phyloP scores from a whole-genome alignment of 2,113 vertebrate genomes.

The Gallinago media region DNA sequence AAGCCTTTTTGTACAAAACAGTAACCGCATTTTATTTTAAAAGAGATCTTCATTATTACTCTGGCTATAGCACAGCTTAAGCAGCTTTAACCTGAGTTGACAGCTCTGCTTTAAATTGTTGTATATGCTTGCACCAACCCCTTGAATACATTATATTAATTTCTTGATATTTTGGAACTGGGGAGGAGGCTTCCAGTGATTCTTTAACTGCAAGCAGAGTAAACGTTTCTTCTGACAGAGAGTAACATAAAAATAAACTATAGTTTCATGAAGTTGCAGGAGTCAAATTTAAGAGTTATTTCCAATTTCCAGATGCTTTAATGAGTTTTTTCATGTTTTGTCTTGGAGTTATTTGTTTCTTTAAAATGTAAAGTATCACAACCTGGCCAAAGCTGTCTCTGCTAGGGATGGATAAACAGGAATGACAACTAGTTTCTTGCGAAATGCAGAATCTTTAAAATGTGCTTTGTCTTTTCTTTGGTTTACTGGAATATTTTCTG shows the following conservation, averaged over 20 bases:
- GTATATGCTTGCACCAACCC: background rate
- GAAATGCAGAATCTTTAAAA: background rate
- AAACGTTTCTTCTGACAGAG: background rate
- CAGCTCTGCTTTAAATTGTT: background rate
- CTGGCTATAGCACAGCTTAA: background rate
- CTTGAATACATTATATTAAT: background rate
- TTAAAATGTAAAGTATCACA: background rate
- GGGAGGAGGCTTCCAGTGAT: background rate
- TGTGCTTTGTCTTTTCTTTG: background rate
- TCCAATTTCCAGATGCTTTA: background rate
- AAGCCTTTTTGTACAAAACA: background rate
- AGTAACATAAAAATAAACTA: background rate
- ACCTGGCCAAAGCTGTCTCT: background rate
- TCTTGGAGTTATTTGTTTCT: background rate
- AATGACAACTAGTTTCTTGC: background rate
- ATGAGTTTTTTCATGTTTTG: background rate
- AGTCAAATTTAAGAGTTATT: background rate
- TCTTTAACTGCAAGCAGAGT: background rate
- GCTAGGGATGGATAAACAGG: background rate
- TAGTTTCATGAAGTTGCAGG: background rate
- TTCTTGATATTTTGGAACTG: background rate
- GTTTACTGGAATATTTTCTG: background rate
- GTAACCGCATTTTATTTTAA: background rate
- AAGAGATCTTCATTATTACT: background rate
- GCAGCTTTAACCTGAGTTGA: background rate